Evolutionary conservation across 2,797 vertebrate species (phyloP), one percentile per base, ranked within the genome.

Genomic region (Potorous gilbertii): DNA sequence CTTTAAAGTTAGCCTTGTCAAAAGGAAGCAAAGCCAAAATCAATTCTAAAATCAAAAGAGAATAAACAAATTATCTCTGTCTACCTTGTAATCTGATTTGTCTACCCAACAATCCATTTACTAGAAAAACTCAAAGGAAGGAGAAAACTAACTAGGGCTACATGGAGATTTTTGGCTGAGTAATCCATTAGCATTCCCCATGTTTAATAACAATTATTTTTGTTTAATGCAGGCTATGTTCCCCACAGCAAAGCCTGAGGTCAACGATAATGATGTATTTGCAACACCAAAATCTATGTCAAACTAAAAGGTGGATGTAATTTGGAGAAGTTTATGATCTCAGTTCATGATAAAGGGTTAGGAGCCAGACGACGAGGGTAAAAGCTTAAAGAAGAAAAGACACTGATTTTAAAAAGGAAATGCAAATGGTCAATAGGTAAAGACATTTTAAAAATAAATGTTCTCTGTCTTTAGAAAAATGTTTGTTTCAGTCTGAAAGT

Each of bases 281-380:
- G 59, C 96, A 97, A 89, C 46, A 95, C 94, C n/a, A 92, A 87
- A 93, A 56, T 95, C 40, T 93, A 54, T 57, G 16, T 93, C 93
- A 95, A 92, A 90, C 90, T 96, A 92, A 90, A 74, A 94, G 87
- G 55, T 66, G 52, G 11, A 31, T 90, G 96, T 95, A 24, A 81
- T 95, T 95, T 94, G 87, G 55, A 92, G 54, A 94, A 55, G 96
- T 96, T 97, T 96, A 94, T 93, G 93, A 97, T 95, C 90, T 93
- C 27, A 56, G 56, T 24, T 90, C 66, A 95, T 92, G 94, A 97
- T 94, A 97, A 94, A 94, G 59, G 40, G 74, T 87, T 87, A 91
- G 94, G 95, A 56, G 62, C 31, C 13, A 95, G 52, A 93, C 50
- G 55, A n/a, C 40, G 92, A 96, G 66, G 92, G 94, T 90, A 81